phyloP scores from a whole-genome alignment of 2,113 vertebrate genomes.

The Heloderma charlesbogerti region DNA sequence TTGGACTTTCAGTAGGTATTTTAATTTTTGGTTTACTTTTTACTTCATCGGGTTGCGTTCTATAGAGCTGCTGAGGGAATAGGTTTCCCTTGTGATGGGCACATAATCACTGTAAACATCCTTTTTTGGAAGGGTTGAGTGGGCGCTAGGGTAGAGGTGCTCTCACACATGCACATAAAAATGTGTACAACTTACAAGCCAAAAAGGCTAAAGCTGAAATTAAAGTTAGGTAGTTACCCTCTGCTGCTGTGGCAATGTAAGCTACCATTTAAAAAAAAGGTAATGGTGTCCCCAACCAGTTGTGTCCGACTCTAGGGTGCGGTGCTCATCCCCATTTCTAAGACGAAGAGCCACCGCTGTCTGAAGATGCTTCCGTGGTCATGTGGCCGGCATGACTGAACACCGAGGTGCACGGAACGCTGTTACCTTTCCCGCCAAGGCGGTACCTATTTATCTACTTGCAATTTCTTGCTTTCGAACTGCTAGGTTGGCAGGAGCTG shows the following conservation, averaged over 20 bases:
- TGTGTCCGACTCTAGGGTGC: too few relatives aligned
- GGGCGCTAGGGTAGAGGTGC: not conserved
- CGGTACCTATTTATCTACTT: too few relatives aligned
- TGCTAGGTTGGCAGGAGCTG: too few relatives aligned
- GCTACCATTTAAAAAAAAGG: not conserved
- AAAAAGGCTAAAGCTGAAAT: not conserved
- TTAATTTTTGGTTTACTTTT: not conserved
- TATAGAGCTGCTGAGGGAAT: not conserved
- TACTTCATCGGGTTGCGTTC: not conserved
- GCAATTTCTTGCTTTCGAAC: too few relatives aligned
- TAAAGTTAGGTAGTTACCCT: not conserved
- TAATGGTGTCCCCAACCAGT: too few relatives aligned
- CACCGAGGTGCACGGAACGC: too few relatives aligned
- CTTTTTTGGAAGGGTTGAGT: not conserved
- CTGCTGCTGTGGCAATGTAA: not conserved
- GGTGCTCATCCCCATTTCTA: too few relatives aligned
- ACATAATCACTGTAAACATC: not conserved
- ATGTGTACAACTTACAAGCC: not conserved
- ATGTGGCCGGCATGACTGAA: too few relatives aligned
- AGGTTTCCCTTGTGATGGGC: not conserved
- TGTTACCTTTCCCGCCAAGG: too few relatives aligned
- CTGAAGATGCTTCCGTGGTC: too few relatives aligned
- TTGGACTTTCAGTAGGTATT: not conserved
- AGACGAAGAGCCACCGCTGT: too few relatives aligned
- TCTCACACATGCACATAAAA: not conserved